Conservation (phyloP, 2,888 invertebrate species). For the Rhamphomyia laevipes region DNA sequence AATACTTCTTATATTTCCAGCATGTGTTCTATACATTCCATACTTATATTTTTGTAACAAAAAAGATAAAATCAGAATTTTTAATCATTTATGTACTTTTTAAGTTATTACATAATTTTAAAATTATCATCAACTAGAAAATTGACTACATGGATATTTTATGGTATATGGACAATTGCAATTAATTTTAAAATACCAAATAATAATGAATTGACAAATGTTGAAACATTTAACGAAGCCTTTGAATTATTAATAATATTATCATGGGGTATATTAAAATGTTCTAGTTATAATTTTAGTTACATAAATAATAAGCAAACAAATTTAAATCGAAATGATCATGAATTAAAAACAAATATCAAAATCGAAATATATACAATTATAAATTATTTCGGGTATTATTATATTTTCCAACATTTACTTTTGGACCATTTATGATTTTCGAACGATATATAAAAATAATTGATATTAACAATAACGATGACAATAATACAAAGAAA, state of each 20-base stretch:
- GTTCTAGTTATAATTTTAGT: slow-evolving; percentile 63
- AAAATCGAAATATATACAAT: too few species aligned
- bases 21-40: too few species aligned
- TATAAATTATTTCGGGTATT: too few species aligned
- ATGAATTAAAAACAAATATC: slow-evolving; percentile 4
- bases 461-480: too few species aligned
- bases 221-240: too few species aligned
- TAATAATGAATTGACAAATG: too few species aligned
- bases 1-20: too few species aligned
- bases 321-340: slow-evolving; percentile 24
- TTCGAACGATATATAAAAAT: slow-evolving; percentile 50
- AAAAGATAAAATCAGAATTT: slow-evolving; percentile 18
- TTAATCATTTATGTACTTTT: slow-evolving; percentile 20
- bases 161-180: too few species aligned
- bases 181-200: too few species aligned
- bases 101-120: slow-evolving; percentile 24
- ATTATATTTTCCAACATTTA: too few species aligned
- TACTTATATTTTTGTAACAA: slow-evolving; percentile 19
- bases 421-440: too few species aligned
- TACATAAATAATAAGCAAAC: slow-evolving; percentile 28
- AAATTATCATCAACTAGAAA: slow-evolving; percentile 18
- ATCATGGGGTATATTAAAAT: slow-evolving; percentile 61
- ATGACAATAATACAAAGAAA: slow-evolving; percentile 4
- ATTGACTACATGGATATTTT: slow-evolving; percentile 24
- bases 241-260: slow-evolving; percentile 29